Base-by-base conservation (phyloP, 2,113 vertebrate genomes). In the Melanerpes aurifrons region DNA sequence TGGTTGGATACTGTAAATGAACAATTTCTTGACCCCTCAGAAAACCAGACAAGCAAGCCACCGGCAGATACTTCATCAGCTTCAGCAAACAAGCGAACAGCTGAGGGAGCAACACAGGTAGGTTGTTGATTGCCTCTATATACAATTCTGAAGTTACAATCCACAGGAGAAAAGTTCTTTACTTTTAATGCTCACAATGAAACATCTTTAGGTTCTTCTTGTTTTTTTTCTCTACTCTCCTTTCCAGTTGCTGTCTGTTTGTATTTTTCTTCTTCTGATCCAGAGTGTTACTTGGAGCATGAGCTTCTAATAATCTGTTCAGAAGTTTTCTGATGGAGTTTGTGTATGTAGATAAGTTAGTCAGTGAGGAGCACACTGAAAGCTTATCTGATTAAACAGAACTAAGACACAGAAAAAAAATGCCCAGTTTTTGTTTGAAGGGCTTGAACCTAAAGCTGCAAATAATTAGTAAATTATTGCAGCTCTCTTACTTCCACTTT, bases 71-170 rank as follows among this genome's bases (percentile, higher is more conserved):
- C 91, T 95, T 92, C 96, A 31, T 62, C 96, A 96, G 54, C 90
- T 95, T 94, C 96, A 29, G 62, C 96, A 95, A 98, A 93, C 97
- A 98, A 98, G 94, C 97, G 97, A 94, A 68, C 95, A 78, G 61
- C 97, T 80, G 98, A 98, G 66, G 97, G 89, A 79, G 72, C 97
- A 80, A 58, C 95, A 70, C 97, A 97, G 97, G 98, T 98, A 97
- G 85, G 97, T 93, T 72, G 73, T 64, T 90, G 35, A 63, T 96
- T 93, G 21, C 67, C 96, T 93, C 57, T 91, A 6, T 79, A 50
- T 94, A 76, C 91, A 92, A 53, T 87, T 87, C 12, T 76, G 14
- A 87, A 91, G 89, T 97, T 95, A 93, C 57, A 96, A 83, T 93
- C 81, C 93, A 95, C 67, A 94, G 87, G 81, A 92, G 5, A 81